A percentile compares a stretch with the other conserved stretches of the same genome.
These are phyloP conservation scores for Orthosia gracilis DNA, from an alignment of 2,888 invertebrate species.

Conservation along the genomic window DNA sequence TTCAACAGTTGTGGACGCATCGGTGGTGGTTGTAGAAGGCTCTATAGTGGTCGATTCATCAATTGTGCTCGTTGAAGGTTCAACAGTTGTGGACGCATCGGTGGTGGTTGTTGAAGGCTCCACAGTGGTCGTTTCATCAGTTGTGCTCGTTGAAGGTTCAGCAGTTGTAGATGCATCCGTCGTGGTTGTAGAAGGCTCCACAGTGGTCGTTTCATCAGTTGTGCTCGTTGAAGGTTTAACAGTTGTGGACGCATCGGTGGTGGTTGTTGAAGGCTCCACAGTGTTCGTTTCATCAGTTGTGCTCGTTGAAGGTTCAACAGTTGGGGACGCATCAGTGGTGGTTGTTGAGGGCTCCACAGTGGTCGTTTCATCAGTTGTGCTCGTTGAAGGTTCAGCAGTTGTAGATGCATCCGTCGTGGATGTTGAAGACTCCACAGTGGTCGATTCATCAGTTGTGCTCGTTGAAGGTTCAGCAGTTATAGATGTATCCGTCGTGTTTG, in stretches of 20 bases:
- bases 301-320: too few relatives aligned
- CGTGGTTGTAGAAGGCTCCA: background rate
- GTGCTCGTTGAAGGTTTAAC: background rate
- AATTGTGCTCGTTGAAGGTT: background rate
- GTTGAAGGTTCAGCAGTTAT: background rate
- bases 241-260: background rate
- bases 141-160: background rate
- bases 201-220: background rate
- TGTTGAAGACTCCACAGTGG: background rate
- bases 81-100: background rate
- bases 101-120: background rate
- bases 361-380: too few relatives aligned
- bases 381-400: background rate
- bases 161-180: background rate
- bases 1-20: background rate
- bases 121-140: background rate
- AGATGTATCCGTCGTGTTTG: background rate
- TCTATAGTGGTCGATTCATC: background rate
- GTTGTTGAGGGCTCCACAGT: too few relatives aligned
- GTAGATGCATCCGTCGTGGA: background rate
- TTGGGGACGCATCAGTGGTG: too few relatives aligned
- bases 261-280: background rate
- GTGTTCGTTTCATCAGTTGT: too few relatives aligned
- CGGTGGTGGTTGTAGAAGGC: background rate
- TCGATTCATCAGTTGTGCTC: background rate